These are phyloP conservation scores for Halcyon badia DNA, from an alignment of 2,797 vertebrate species.

Conservation along the genomic window DNA sequence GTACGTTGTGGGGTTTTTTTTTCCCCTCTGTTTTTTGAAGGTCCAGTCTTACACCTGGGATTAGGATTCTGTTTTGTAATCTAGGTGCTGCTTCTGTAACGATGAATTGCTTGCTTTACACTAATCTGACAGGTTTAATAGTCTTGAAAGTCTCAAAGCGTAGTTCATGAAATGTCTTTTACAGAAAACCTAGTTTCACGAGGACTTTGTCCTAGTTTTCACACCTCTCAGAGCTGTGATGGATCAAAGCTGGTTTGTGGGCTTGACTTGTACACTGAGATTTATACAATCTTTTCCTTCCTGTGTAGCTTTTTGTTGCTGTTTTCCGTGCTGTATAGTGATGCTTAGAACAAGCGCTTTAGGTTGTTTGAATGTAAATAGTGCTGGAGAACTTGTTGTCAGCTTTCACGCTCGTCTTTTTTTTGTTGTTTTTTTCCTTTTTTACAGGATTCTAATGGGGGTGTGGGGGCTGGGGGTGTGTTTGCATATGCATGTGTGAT, in stretches of 20 bases:
- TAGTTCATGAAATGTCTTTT: background rate
- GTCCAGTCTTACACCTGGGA: background rate
- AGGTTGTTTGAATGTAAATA: background rate
- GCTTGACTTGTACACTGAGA: background rate
- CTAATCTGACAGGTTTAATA: background rate
- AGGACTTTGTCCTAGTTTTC: slow-evolving; percentile 35
- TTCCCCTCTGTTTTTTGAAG: background rate
- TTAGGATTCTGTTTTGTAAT: background rate
- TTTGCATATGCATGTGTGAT: background rate
- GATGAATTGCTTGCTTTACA: background rate
- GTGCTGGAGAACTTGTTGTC: background rate
- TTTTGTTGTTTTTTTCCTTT: background rate
- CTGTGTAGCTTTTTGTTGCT: background rate
- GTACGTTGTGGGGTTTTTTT: background rate
- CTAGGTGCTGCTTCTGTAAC: background rate
- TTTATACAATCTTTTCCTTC: background rate
- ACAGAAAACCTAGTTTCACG: slow-evolving; percentile 4
- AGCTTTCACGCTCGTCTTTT: background rate
- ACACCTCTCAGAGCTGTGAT: background rate
- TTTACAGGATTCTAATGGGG: background rate
- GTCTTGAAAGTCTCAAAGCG: background rate
- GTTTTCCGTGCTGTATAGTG: background rate
- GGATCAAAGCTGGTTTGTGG: background rate
- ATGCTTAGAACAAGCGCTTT: background rate
- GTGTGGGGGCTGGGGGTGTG: background rate